Base-by-base conservation (phyloP, 2,888 invertebrate genomes). In the Lochmaea crataegi region DNA sequence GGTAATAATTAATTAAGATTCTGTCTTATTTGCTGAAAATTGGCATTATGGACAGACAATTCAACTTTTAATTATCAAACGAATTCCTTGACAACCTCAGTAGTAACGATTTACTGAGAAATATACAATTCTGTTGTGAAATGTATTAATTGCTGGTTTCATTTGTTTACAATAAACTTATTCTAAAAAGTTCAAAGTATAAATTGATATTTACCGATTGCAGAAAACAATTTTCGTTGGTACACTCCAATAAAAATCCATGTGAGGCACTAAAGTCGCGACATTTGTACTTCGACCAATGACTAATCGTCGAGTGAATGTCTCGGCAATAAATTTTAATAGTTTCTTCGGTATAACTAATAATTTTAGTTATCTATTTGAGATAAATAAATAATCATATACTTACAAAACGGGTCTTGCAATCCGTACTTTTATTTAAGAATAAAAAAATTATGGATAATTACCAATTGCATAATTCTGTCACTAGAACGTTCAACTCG, bases 221-320 rank as follows among this genome's bases (percentile, higher is more conserved):
- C 72, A 76, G 45, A 71, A 69, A 41, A 57, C 45, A 45, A 74
- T 61, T 57, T 61, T 68, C 41, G 58, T 76, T 26, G 76, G 73
- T 41, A 76, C 48, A 63, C 51, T 65, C 74, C 74, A 74, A 57
- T 73, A 76, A 68, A 74, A 73, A 53, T 74, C 76, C 76, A 76
- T 76, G 48, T 58, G 32, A 38, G 26, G 67, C 41, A 63, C 45
- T 57, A 58, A 18, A 26, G 18, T 38, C 53, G 38, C 26, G 32
- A 57, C 57, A 58, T 41, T 58, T 67, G 38, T n/a, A 56, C 6
- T 63, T 16, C 41, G 68, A 51, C n/a, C 18, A 58, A 60, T 56
- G 6, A 18, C n/a, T 48, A 71, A 57, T 60, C 32, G n/a, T 57
- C 60, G 16, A 60, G 60, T 60, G 60, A 60, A 60, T n/a, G 60